These are phyloP conservation scores for Lacerta bilineata DNA, from an alignment of 2,797 vertebrate genomes.

Conservation along the genomic window DNA sequence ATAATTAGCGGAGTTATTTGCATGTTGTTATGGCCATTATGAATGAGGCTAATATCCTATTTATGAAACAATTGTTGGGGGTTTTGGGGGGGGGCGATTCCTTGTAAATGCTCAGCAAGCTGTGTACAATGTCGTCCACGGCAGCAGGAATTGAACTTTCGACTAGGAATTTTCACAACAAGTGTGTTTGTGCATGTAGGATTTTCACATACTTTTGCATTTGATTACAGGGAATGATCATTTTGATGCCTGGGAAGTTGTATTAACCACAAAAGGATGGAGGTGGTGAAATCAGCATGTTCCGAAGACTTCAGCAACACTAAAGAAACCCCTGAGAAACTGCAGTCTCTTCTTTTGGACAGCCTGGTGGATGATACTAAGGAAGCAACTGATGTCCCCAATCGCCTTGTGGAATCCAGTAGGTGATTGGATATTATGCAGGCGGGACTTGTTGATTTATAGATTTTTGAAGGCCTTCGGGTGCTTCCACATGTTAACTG, in stretches of 20 bases:
- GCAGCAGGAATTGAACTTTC: background rate
- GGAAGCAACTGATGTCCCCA: conserved; percentile 76
- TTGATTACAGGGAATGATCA: conserved; percentile 60
- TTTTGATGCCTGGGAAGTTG: conserved; percentile 43
- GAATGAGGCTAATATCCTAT: background rate
- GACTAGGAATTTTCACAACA: background rate
- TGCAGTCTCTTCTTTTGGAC: conserved; percentile 79
- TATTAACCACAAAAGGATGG: conserved; percentile 80
- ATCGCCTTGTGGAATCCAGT: conserved; percentile 92
- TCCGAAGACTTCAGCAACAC: conserved; percentile 31
- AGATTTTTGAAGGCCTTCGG: background rate
- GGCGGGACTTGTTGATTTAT: background rate
- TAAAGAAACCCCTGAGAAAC: conserved; percentile 66
- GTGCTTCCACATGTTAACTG: no score
- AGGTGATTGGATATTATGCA: conserved; percentile 48
- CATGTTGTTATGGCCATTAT: background rate
- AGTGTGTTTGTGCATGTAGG: background rate
- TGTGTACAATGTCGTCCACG: background rate
- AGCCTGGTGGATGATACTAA: conserved; percentile 85
- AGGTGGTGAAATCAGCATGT: conserved; percentile 69
- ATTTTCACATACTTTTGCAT: conserved; percentile 18
- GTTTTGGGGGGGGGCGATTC: background rate
- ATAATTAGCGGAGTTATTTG: background rate
- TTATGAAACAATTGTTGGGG: background rate
- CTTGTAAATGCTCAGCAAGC: background rate